Evolutionary conservation across 92 coral and sea anemone genomes (phyloP), one percentile per base, ranked within the genome.

Genomic region (Heteractis magnifica): DNA sequence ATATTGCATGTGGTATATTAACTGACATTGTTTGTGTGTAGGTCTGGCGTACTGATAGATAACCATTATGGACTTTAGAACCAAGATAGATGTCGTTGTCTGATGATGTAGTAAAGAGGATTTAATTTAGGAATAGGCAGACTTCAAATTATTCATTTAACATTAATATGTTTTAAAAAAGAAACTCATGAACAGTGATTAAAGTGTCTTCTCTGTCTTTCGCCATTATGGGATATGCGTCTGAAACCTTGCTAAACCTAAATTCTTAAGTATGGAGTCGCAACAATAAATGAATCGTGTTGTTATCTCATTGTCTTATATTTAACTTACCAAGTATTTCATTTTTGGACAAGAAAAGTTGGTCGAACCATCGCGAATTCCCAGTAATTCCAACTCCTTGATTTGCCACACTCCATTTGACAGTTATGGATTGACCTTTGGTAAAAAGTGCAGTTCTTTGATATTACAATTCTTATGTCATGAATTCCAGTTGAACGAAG

Each of bases 331-430:
- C 92, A 80, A 79, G 68, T 6, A 49, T 79, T 53, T 83, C 68
- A 56, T 93, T 90, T 21, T 64, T 82, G n/a, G 94, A 93, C 1
- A 91, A 84, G 81, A 86, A 71, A 70, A 89, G 90, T 19, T 76
- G 88, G 83, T 93, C 97, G 55, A 80, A 79, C 97, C 97, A 93
- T 4, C 77, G 56, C 19, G 65, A 53, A 4, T 58, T 51, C 21
- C 90, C 88, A 7, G 94, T 91, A 16, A 86, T 89, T 10, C 97
- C 97, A 48, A 92, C 84, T 70, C 97, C 97, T 50, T 65, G 85
- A 83, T 93, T 93, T 52, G 87, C 85, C 71, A 93, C 92, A 23
- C 83, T 83, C 97, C 97, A 93, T 26, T 64, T 81, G 70, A 91
- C 86, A 59, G 78, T 62, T 65, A 93, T 91, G 52, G 86, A 75